Base-by-base conservation (phyloP, 2,888 invertebrate genomes). In the Andricus quercusramuli region DNA sequence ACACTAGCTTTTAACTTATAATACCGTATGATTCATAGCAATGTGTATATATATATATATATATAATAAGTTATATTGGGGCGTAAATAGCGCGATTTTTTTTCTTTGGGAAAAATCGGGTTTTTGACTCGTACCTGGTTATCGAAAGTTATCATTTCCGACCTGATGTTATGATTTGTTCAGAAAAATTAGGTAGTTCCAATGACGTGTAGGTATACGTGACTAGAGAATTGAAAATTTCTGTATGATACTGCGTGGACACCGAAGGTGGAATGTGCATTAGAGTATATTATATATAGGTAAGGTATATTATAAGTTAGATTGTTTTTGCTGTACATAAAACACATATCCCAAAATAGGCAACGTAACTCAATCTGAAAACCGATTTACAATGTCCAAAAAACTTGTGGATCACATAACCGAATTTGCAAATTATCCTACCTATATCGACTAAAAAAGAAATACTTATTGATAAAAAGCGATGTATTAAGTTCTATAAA, bases 261-360 rank as follows among this genome's bases (percentile, higher is more conserved):
- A 59, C 74, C 25, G 22, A 79, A 76, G 77, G 68, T 80, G 83
- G 76, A 83, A 81, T 84, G 77, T 82, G 78, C 81, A 82, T 82
- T 67, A 66, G 68, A 44, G 78, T 84, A 82, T 78, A 81, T 81
- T 85, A 68, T 85, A 68, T 84, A 83, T 83, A 81, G 79, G 77
- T 64, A 64, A 64, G 64, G 15, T 29, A 64, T 64, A 64, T 81
- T 83, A 62, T 82, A 79, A 81, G 64, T 64, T 84, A 83, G 80
- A 81, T 68, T 82, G 80, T 80, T 86, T 85, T 87, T 86, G 89
- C 90, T 92, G 92, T 92, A 92, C 88, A 92, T 92, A 92, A 92
- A 88, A 91, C 87, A 92, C 91, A 92, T 92, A 92, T 92, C 91
- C 86, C 84, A 85, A 86, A 83, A 80, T 87, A 87, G 86, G 83